These are phyloP conservation scores for Drosophila santomea DNA, from an alignment of 1,140 invertebrate species.

Conservation along the genomic window DNA sequence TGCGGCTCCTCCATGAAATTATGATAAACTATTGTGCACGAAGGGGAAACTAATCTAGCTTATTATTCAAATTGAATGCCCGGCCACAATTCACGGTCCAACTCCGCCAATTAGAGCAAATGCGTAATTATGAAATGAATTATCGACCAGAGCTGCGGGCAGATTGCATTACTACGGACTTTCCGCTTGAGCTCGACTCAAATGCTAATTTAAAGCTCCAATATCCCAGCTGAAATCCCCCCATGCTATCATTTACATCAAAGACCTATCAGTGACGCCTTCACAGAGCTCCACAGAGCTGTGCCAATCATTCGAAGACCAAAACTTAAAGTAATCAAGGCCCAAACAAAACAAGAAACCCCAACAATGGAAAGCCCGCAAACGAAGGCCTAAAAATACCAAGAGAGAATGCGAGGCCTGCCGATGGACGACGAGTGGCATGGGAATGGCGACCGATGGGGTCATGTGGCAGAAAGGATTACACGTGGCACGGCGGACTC, in stretches of 20 bases:
- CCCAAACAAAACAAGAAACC: slow-evolving; percentile 59
- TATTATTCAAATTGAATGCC: slow-evolving; percentile 49
- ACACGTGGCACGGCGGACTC: slow-evolving; percentile 49
- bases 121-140: slow-evolving; percentile 35
- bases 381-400: slow-evolving; percentile 30
- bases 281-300: slow-evolving; percentile 1
- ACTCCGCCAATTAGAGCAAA: slow-evolving; percentile 36
- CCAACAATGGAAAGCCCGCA: slow-evolving; percentile 41
- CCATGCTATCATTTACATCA: slow-evolving; percentile 72
- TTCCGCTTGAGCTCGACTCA: background rate
- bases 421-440: background rate
- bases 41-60: slow-evolving; percentile 24
- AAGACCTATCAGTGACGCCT: slow-evolving; percentile 68
- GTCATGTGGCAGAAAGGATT: slow-evolving; percentile 66
- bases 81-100: slow-evolving; percentile 31
- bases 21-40: slow-evolving; percentile 30
- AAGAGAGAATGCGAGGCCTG: slow-evolving; percentile 12
- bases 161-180: background rate
- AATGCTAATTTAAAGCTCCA: slow-evolving; percentile 21
- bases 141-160: slow-evolving; percentile 13
- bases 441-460: slow-evolving; percentile 21
- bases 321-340: slow-evolving; percentile 78
- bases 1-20: slow-evolving; percentile 26
- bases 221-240: slow-evolving; percentile 30
- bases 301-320: slow-evolving; percentile 64